Percentiles rank a stretch among this genome's conserved stretches.
These are phyloP conservation scores for Ennomos quercinarius DNA, from an alignment of 2,888 invertebrate genomes.

Conservation along the genomic window DNA sequence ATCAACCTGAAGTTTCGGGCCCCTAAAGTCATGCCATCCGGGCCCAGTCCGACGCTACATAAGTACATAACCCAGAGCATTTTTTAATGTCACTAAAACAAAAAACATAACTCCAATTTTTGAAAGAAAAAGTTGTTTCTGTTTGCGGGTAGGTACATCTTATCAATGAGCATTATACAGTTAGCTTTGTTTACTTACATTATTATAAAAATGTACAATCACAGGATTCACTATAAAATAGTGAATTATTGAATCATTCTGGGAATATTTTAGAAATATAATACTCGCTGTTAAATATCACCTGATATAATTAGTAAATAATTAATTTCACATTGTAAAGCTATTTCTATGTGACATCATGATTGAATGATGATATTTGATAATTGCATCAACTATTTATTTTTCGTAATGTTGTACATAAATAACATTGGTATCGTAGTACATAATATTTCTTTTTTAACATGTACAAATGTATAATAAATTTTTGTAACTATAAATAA, in stretches of 20 bases:
- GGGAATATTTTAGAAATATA: slow-evolving; percentile 35
- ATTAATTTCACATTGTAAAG: slow-evolving; percentile 36
- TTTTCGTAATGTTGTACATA: slow-evolving; percentile 76
- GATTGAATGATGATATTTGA: slow-evolving; percentile 63
- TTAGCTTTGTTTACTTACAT: slow-evolving; percentile 6
- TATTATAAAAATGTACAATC: slow-evolving; percentile 11
- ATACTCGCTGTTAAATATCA: slow-evolving; percentile 58
- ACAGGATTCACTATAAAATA: slow-evolving; percentile 58
- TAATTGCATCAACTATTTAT: slow-evolving; percentile 79
- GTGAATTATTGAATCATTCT: slow-evolving; percentile 49
- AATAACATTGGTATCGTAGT: slow-evolving; percentile 58
- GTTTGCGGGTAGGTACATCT: background rate
- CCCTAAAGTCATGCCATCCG: too few relatives aligned
- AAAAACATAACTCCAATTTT: too few relatives aligned
- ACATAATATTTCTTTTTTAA: slow-evolving; percentile 70
- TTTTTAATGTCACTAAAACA: too few relatives aligned
- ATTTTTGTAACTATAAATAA: slow-evolving; percentile 51
- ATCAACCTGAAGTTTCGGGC: too few relatives aligned
- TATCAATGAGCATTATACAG: background rate
- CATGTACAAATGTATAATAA: slow-evolving; percentile 83
- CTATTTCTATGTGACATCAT: slow-evolving; percentile 49
- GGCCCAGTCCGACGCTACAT: too few relatives aligned
- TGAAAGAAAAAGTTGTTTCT: too few relatives aligned
- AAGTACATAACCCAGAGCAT: too few relatives aligned
- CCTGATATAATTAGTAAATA: slow-evolving; percentile 22